phyloP scores from a whole-genome alignment of 2,113 vertebrate species.

The Cyanoderma ruficeps region DNA sequence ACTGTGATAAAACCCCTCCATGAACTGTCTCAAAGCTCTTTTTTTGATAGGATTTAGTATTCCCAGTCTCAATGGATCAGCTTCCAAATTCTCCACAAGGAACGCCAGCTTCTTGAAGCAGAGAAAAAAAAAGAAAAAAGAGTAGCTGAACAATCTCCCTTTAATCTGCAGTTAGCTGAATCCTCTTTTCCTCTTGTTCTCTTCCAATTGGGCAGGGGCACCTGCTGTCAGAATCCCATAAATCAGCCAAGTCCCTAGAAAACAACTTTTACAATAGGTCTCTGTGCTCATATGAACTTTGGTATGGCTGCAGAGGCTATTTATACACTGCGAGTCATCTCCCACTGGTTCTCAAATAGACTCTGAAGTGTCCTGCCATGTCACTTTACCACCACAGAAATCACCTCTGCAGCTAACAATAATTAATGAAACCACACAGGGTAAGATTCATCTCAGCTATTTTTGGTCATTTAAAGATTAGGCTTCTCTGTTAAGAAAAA shows the following conservation, averaged over 20 bases:
- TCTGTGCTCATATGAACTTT: background rate
- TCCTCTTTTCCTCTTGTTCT: conserved; percentile 28
- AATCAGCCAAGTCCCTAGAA: conserved; percentile 15
- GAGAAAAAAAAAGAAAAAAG: background rate
- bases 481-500: background rate
- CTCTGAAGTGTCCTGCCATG: background rate
- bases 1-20: background rate
- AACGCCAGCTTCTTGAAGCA: background rate
- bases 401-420: background rate
- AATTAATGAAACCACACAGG: conserved; percentile 28
- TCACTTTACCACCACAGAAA: conserved; percentile 17
- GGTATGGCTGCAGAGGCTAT: background rate
- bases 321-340: background rate
- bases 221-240: conserved; percentile 32
- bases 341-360: background rate
- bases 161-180: conserved; percentile 33
- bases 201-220: background rate
- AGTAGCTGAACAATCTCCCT: background rate
- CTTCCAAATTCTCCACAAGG: background rate
- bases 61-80: background rate
- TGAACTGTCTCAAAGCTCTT: background rate
- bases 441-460: background rate
- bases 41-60: background rate
- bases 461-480: background rate
- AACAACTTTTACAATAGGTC: conserved; percentile 14